Base-by-base conservation (phyloP, 35 echinoderm and acorn worm genomes). In the Ophioderma brevispina region DNA sequence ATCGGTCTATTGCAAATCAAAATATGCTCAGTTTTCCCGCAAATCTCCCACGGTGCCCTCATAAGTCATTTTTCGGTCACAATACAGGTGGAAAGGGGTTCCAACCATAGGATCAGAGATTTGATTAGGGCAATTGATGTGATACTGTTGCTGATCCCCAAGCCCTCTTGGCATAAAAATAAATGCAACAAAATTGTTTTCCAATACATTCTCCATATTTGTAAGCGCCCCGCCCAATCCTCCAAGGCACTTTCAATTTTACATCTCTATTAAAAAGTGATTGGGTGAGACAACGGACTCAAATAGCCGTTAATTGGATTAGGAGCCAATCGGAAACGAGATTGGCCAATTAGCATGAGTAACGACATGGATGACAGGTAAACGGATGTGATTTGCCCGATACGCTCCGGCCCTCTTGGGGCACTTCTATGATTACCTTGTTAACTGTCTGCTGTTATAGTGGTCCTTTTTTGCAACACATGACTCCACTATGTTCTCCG, bases 341-440 rank as follows among this genome's bases (percentile, higher is more conserved):
- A 94, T 94, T 88, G 92, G 87, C 87, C 92, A 94, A 94, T 94
- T 94, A 94, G 87, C 87, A 84, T 94, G 92, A 94, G 86, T 89
- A 94, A 94, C 92, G 92, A 94, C 92, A 79, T 35, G n/a, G 82
- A 35, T 94, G 92, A 94, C 92, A 94, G 87, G 92, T 94, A 82
- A 78, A 87, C 63, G 80, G 92, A 89, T 76, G 80, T 81, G 87
- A 50, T 87, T 77, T 89, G 92, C 86, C 86, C 82, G 82, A 82
- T 85, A 37, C 78, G 42, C 49, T 37, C 41, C 50, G 64, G 38
- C 81, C 86, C 86, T 84, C 87, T 32, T 81, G 92, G 92, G 86
- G 63, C 81, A 75, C 17, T 35, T 33, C 2, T 76, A 34, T 91
- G 90, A 91, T 91, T 91, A 84, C 79, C 90, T 91, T 76, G 90